Evolutionary conservation across 2,113 vertebrate species (phyloP).

Genomic region (Tinamus guttatus): DNA sequence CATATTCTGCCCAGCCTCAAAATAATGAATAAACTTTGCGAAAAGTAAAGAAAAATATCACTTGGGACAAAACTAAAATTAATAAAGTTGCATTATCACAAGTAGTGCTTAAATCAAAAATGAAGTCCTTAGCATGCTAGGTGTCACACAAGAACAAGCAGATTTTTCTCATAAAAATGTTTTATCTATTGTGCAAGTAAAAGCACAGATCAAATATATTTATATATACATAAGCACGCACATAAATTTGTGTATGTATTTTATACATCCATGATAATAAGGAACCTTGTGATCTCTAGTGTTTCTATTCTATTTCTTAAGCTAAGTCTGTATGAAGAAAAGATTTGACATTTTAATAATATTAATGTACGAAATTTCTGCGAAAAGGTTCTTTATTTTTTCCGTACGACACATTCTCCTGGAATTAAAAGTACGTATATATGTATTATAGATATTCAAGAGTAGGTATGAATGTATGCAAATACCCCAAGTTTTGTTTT

Average conservation of each 20-base stretch:
- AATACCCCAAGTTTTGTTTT: neutral
- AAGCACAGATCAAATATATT: neutral
- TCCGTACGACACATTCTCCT: neutral
- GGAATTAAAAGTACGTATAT: neutral
- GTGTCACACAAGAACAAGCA: neutral
- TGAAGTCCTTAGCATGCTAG: accelerated
- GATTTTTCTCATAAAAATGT: neutral
- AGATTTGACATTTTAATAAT: neutral
- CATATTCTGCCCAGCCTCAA: neutral
- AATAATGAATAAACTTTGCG: neutral
- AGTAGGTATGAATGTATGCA: neutral
- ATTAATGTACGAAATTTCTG: neutral
- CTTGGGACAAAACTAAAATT: neutral
- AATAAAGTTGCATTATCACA: neutral
- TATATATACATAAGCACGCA: neutral
- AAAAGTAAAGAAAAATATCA: neutral
- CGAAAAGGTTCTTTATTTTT: neutral
- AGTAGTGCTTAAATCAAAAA: neutral
- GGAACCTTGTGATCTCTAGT: neutral
- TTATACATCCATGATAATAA: neutral
- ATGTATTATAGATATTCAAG: neutral
- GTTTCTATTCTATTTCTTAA: neutral
- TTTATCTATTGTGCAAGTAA: neutral
- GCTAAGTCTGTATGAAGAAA: neutral
- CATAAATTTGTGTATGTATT: neutral